phyloP scores from a whole-genome alignment of 1,140 invertebrate genomes.

The Orussus abietinus region DNA sequence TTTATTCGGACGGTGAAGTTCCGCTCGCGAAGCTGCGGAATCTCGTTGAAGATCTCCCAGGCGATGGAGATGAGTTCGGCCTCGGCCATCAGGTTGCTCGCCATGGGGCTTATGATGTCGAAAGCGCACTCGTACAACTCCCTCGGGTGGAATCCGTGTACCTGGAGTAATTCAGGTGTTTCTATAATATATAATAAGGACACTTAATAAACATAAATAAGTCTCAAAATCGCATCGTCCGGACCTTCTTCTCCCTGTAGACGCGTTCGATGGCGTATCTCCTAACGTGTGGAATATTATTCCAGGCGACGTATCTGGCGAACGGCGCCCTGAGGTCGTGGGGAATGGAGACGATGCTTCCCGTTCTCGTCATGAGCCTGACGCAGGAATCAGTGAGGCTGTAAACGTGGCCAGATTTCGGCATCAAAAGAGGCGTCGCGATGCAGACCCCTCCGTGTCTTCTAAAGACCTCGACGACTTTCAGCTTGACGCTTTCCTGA shows the following conservation, averaged over 20 bases:
- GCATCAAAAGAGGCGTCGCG: conserved; percentile 72
- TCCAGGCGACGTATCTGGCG: conserved; percentile 79
- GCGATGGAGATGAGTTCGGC: conserved; percentile 79
- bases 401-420: conserved; percentile 59
- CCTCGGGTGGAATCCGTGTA: conserved; percentile 77
- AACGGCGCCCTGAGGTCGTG: conserved; percentile 74
- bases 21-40: conserved; percentile 63
- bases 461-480: conserved; percentile 65
- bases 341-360: conserved; percentile 75
- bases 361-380: conserved; percentile 79
- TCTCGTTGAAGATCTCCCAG: conserved; percentile 71
- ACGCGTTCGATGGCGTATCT: conserved; percentile 84
- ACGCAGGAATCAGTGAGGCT: conserved; percentile 63
- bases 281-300: conserved; percentile 73
- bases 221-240: no score
- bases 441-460: conserved; percentile 74
- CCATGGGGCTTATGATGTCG: conserved; percentile 79
- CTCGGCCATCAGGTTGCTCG: conserved; percentile 71
- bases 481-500: conserved; percentile 41
- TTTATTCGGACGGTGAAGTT: conserved; percentile 77
- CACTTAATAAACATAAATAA: neutral
- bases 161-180: conserved; percentile 31
- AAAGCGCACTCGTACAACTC: conserved; percentile 90
- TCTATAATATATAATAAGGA: neutral
- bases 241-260: conserved; percentile 76